Conservation (phyloP, 1,140 invertebrate species). For the Dendroctonus ponderosae region DNA sequence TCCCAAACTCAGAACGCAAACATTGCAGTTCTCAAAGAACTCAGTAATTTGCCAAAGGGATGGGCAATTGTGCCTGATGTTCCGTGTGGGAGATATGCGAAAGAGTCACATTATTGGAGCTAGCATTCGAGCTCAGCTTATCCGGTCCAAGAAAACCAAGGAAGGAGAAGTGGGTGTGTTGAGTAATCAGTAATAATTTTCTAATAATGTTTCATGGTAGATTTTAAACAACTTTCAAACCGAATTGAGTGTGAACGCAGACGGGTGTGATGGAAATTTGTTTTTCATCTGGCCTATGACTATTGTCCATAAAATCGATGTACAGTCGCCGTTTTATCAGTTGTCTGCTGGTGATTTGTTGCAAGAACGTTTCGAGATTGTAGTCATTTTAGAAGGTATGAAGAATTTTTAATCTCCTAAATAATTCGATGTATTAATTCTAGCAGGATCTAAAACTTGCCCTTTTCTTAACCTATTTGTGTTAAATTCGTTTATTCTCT, state of each 20-base stretch:
- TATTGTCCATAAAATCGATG: conserved; percentile 80
- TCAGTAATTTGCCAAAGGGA: conserved; percentile 92
- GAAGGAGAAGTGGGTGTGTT: conserved; percentile 61
- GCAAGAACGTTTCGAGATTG: conserved; percentile 90
- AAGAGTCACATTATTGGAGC: conserved; percentile 97
- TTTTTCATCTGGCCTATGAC: conserved; percentile 96
- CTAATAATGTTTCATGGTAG: conserved; percentile 48
- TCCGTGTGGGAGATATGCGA: conserved; percentile 96
- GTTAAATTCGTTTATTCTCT: not conserved
- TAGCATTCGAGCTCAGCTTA: conserved; percentile 85
- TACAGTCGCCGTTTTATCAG: conserved; percentile 79
- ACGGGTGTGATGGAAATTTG: conserved; percentile 63
- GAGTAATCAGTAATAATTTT: not conserved
- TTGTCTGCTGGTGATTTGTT: conserved; percentile 85
- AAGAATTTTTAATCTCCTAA: no score
- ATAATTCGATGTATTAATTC: no score
- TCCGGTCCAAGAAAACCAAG: conserved; percentile 83
- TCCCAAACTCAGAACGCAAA: conserved; percentile 95
- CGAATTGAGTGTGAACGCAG: conserved; percentile 57
- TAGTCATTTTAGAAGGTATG: conserved; percentile 89
- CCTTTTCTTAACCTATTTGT: not conserved
- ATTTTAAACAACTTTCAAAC: conserved; percentile 79
- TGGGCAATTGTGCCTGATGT: conserved; percentile 89
- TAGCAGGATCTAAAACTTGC: no score
- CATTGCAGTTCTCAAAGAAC: conserved; percentile 91